A percentile compares a stretch with the other conserved stretches of the same genome.
phyloP scores from a whole-genome alignment of 1,140 invertebrate species.

The Euglossa dilemma region DNA sequence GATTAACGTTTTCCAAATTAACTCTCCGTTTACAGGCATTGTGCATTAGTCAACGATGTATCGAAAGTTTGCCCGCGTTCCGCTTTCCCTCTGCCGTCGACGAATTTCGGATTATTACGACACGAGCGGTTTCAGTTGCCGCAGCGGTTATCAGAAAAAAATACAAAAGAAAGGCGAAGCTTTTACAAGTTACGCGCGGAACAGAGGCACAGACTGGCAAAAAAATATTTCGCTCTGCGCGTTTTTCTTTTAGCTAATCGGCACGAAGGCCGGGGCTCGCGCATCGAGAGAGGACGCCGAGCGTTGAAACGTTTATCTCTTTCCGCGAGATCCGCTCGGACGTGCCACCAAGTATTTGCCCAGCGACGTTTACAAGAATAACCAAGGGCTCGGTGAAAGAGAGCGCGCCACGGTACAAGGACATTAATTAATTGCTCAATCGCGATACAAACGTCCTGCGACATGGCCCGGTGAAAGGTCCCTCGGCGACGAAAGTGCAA shows the following conservation, averaged over 20 bases:
- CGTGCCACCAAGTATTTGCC: background rate
- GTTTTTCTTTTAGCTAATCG: background rate
- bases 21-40: constrained; percentile 6
- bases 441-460: background rate
- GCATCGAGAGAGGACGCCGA: too few species aligned
- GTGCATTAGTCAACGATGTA: background rate
- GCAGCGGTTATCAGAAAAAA: background rate
- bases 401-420: background rate
- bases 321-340: background rate
- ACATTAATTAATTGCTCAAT: constrained; percentile 21
- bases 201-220: too few species aligned
- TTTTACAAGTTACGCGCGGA: background rate
- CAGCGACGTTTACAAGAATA: background rate
- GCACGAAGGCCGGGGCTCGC: background rate
- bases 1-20: constrained; percentile 17
- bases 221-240: background rate
- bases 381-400: background rate
- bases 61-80: background rate
- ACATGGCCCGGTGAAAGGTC: background rate
- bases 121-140: background rate
- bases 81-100: background rate
- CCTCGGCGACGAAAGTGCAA: constrained; percentile 4
- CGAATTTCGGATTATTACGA: background rate
- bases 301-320: background rate
- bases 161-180: background rate